Conservation (phyloP, 2,888 invertebrate genomes). For the Tetragonisca angustula region DNA sequence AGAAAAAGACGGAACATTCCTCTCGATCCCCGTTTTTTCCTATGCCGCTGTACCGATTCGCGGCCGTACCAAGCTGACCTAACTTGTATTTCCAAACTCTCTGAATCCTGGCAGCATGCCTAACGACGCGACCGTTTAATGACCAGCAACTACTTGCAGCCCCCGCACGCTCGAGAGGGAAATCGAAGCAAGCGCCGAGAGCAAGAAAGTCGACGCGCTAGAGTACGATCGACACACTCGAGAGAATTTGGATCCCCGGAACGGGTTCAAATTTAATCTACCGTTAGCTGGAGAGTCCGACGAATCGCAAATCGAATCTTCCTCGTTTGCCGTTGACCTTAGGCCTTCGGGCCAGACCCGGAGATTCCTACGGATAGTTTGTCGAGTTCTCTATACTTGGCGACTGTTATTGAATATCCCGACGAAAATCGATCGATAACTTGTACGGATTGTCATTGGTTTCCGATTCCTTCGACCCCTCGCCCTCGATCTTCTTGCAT, state of each 20-base stretch:
- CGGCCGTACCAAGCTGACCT: constrained; percentile 7
- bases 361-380: constrained; percentile 10
- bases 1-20: constrained; percentile 12
- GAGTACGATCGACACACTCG: constrained; percentile 21
- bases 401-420: background rate
- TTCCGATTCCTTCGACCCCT: too few relatives aligned
- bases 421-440: background rate
- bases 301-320: constrained; percentile 64
- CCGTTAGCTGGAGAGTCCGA: constrained; percentile 35
- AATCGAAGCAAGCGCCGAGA: constrained; percentile 8
- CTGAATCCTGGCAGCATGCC: constrained; percentile 42
- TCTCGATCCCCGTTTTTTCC: background rate
- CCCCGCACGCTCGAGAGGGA: background rate
- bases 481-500: background rate
- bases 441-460: background rate
- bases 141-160: constrained; percentile 34
- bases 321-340: constrained; percentile 47
- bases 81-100: constrained; percentile 13
- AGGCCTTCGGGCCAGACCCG: constrained; percentile 8
- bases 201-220: constrained; percentile 12
- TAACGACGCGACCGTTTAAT: constrained; percentile 53
- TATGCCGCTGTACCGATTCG: background rate
- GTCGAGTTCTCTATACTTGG: constrained; percentile 1
- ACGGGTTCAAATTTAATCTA: constrained; percentile 60
- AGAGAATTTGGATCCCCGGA: constrained; percentile 36